phyloP scores from a whole-genome alignment of 2,888 invertebrate genomes.

The Spodoptera exigua region DNA sequence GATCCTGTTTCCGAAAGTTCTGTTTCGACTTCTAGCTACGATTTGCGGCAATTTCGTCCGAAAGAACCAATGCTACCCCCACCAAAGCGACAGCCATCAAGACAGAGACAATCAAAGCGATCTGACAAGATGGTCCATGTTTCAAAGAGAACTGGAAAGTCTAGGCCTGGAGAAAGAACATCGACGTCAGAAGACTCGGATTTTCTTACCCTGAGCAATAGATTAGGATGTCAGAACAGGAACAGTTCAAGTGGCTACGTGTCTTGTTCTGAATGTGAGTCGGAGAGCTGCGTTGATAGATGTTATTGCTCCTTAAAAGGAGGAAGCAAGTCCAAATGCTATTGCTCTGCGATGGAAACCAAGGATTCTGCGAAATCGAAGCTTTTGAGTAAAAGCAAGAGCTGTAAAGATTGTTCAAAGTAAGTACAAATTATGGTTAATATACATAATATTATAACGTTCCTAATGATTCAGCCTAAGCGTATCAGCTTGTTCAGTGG shows the following conservation, averaged over 20 bases:
- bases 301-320: conserved; percentile 95
- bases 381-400: conserved; percentile 76
- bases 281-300: conserved; percentile 95
- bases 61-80: conserved; percentile 84
- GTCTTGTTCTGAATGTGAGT: conserved; percentile 96
- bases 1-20: conserved; percentile 89
- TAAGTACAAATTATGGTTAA: conserved; percentile 64
- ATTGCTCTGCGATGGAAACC: conserved; percentile 89
- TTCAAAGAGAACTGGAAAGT: conserved; percentile 82
- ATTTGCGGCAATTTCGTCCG: conserved; percentile 90
- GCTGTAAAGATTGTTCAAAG: conserved; percentile 85
- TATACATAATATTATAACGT: background rate
- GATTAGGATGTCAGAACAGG: conserved; percentile 89
- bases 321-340: conserved; percentile 89
- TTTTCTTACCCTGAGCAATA: conserved; percentile 88
- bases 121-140: conserved; percentile 81
- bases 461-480: too few relatives aligned
- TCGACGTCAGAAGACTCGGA: conserved; percentile 91
- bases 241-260: conserved; percentile 93
- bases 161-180: conserved; percentile 89
- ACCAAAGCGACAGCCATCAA: conserved; percentile 80
- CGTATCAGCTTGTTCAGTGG: too few relatives aligned
- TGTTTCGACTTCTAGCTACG: conserved; percentile 90
- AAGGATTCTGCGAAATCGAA: conserved; percentile 77
- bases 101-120: conserved; percentile 81